Base-by-base conservation (phyloP, 1,140 invertebrate genomes). In the Musca vetustissima region DNA sequence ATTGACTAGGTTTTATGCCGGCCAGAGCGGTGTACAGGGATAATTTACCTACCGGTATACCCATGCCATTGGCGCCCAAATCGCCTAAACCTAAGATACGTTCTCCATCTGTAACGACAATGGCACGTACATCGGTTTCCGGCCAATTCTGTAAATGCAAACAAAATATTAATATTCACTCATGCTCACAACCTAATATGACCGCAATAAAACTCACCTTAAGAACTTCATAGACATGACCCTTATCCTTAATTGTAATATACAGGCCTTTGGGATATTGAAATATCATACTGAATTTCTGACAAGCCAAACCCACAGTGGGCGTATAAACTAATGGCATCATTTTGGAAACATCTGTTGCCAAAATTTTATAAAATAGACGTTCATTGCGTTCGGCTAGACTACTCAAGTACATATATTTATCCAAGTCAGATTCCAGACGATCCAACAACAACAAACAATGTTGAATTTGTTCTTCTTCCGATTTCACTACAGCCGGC, bases 171-270 rank as follows among this genome's bases (percentile, higher is more conserved):
- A 32, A 64, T 65, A 53, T 43, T 4, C 13, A 43, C 1, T 1
- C 4, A 13, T 43, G 36, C 6, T 43, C 8, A 28, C 6, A 43
- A 43, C 11, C 22, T 19, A 21, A 21, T n/a, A n/a, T n/a, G n/a
- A n/a, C 6, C 8, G 11, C 64, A 24, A 36, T 70, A 13, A 69
- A 47, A 21, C 15, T 71, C 64, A 73, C 72, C 76, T 88, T 89
- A 1, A 97, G 77, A 6, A 96, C 87, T 36, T 95, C 89, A 75
- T 92, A 93, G 4, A 97, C 84, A 83, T 98, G 93, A 8, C 95
- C 96, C 74, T 92, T 92, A 80, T 99, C 98, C 81, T 99, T 91
- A 61, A 99, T 97, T 19, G 95, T 96, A 72, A 99, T 93, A 77
- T 95, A 99, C n/a, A 99, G 85, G 13, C 97, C 97, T 55, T 93